Evolutionary conservation across 2,113 vertebrate genomes (phyloP).

Genomic region (Urocynchramus pylzowi): DNA sequence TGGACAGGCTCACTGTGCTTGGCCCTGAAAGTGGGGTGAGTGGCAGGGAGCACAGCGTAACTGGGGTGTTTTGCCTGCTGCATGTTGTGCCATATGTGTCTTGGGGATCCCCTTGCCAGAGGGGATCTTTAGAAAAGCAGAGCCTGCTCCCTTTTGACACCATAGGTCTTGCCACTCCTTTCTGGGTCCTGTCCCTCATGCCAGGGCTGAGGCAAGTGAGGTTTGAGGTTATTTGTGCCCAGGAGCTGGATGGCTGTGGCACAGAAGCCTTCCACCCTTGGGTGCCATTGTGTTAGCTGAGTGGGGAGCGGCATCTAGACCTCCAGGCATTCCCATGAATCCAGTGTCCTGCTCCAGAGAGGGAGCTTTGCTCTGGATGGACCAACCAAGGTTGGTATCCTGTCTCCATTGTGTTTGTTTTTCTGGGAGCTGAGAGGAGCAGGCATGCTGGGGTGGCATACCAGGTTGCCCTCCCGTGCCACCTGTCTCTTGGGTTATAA

Average conservation of each 20-base stretch:
- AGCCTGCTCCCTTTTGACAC: not conserved
- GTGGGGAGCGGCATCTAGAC: not conserved
- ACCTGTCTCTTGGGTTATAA: not conserved
- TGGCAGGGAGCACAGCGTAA: accelerated
- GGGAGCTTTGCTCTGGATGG: not conserved
- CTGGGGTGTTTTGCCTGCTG: not conserved
- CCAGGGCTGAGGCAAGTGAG: accelerated
- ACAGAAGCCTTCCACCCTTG: accelerated
- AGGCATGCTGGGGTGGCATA: accelerated
- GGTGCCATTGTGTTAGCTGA: accelerated
- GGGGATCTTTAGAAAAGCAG: not conserved
- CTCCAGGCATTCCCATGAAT: accelerated
- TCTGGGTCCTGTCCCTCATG: not conserved
- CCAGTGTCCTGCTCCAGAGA: not conserved
- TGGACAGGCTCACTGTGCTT: accelerated
- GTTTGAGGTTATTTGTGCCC: accelerated
- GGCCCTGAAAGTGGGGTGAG: accelerated
- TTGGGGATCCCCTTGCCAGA: not conserved
- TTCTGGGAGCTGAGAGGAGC: not conserved
- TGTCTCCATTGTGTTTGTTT: not conserved
- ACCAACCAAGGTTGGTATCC: not conserved
- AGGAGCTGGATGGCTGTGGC: not conserved
- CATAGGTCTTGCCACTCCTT: not conserved
- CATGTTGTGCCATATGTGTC: accelerated
- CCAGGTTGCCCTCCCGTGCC: accelerated